Base-by-base conservation (phyloP, 1,140 invertebrate species). In the Trichonephila clavata region DNA sequence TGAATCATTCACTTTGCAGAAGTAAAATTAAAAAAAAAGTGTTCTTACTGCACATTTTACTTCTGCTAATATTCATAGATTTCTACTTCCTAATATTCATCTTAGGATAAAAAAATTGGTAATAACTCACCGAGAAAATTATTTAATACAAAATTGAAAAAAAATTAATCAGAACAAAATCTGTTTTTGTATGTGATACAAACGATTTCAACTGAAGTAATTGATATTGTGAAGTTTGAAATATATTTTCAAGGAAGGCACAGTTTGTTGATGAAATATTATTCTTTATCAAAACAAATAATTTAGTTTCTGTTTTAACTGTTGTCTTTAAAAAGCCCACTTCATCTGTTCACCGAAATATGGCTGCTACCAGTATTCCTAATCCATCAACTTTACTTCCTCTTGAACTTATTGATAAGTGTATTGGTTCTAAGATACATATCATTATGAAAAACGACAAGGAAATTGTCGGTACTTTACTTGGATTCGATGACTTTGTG, bases 361-460 rank as follows among this genome's bases (percentile, higher is more conserved):
- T 93, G 65, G 92, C 94, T 57, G 87, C 94, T 50, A 86, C 94
- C 18, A 94, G 92, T 68, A 83, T 94, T 18, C 95, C 97, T 50
- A 97, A 97, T 96, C 97, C 97, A 16, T 97, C 97, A 13, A 97
- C 97, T 20, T 95, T 98, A 59, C 96, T 98, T 92, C 97, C 97
- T 81, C 95, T 98, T 98, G 99, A 99, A 96, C 96, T 99, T 94
- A 99, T 99, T n/a, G 99, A 99, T 95, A 99, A 99, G 97, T 99
- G 99, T 96, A 99, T 99, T 95, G 99, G 99, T 27, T 99, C 99
- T 0, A 96, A 98, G 93, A 99, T 99, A 95, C 99, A 99, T 95
- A 99, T 99, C 43, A 99, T 99, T 68, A 99, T 99, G 99, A 99
- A 99, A 96, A 99, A 99, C 96, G 99, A 99, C 95, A 99, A 99